A percentile compares a stretch with the other conserved stretches of the same genome.
Evolutionary conservation across 2,113 vertebrate genomes (phyloP).

Genomic region (Pionites leucogaster): DNA sequence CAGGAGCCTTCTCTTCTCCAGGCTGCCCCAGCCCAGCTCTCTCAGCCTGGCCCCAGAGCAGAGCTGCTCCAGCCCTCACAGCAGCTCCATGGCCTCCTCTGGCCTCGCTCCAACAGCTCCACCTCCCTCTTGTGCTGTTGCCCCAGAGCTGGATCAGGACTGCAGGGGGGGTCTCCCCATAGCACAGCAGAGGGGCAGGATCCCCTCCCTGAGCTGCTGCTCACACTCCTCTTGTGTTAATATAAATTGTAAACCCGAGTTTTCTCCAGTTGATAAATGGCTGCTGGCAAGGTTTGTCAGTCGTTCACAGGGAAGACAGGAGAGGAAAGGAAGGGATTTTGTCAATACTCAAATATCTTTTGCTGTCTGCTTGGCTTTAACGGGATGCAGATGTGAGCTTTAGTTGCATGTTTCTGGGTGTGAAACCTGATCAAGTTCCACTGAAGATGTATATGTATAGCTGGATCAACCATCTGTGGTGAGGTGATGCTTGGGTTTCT

Average conservation of each 20-base stretch:
- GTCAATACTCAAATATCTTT: not conserved
- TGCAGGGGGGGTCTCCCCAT: not conserved
- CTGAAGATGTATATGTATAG: not conserved
- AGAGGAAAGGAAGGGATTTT: not conserved
- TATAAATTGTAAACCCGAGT: not conserved
- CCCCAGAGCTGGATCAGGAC: not conserved
- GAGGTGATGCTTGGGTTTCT: not conserved
- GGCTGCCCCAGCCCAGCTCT: too few relatives aligned
- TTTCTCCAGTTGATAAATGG: not conserved
- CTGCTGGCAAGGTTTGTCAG: not conserved
- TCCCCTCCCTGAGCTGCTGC: not conserved
- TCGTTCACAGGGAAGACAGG: not conserved
- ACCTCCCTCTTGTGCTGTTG: not conserved
- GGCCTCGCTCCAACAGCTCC: fast-evolving
- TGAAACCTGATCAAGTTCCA: not conserved
- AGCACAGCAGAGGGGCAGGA: not conserved
- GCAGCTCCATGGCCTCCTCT: too few relatives aligned
- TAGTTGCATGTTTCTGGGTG: not conserved
- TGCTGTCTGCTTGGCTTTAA: not conserved
- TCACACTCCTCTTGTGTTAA: not conserved
- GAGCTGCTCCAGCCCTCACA: too few relatives aligned
- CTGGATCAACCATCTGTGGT: not conserved
- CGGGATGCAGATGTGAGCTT: fast-evolving
- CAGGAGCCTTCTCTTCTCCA: too few relatives aligned
- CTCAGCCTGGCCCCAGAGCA: too few relatives aligned